Evolutionary conservation across 2,113 vertebrate species (phyloP), one percentile per base, ranked within the genome.

Genomic region (Trachemys scripta): DNA sequence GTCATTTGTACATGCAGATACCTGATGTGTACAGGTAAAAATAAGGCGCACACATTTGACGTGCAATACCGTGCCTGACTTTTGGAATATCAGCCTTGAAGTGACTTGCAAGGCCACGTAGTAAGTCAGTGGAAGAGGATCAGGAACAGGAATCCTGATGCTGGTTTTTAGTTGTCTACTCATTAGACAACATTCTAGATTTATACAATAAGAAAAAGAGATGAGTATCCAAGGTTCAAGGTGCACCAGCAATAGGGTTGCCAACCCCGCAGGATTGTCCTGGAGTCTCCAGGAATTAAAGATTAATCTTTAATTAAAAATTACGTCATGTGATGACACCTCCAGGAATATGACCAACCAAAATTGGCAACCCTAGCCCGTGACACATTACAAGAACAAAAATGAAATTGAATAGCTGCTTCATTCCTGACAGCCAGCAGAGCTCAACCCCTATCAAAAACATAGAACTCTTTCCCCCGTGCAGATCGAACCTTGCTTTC

Each of bases 191-290:
- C 4, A 50, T 57, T 62, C 45, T n/a, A 38, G 19, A 20, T 49
- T 93, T 85, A 86, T 10, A 82, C 38, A 57, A 0, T 69, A 62
- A 0, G 31, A 3, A n/a, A 82, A 35, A 3, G 24, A 45, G 54
- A 5, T n/a, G 51, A 51, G 20, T 57, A 2, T 80, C 22, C 1
- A 10, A 13, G 59, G 84, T 49, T 0, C 1, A 19, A 29, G 29
- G 57, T 91, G 25, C 19, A 12, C 83, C 80, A 49, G 82, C 31
- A 7, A 8, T 22, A 54, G 53, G 53, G 8, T 54, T 22, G 8
- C 20, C 53, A 54, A 22, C 20, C 53, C 20, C 8, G 20, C 51
- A 20, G 51, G 51, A 53, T 53, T 53, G 17, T 53, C 51, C 51
- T 53, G 51, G 51, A 53, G 51, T 53, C 51, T 53, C 53, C 53